Percentiles rank a stretch among this genome's conserved stretches.
Conservation (phyloP, 1,140 invertebrate genomes). For the Philopotamus ludificatus region DNA sequence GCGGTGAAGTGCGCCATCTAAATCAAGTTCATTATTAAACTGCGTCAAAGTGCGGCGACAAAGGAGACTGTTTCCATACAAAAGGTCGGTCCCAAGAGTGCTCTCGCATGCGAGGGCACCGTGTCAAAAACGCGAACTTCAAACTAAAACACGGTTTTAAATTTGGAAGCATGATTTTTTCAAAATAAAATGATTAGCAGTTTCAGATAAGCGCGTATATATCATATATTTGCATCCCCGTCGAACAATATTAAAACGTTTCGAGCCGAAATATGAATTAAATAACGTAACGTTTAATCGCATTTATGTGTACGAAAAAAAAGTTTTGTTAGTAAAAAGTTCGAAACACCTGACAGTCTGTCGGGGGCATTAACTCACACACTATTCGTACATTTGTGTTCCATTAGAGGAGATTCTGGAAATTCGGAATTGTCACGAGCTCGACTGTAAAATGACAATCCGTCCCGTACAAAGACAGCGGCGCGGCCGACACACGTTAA, state of each 20-base stretch:
- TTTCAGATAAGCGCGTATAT: no score
- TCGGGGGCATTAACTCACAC: background rate
- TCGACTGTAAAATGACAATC: constrained; percentile 2
- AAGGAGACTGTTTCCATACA: background rate
- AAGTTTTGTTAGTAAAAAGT: no score
- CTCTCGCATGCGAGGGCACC: background rate
- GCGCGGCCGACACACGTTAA: constrained; percentile 1
- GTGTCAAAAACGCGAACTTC: background rate
- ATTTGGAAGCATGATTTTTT: no score
- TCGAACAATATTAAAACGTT: background rate
- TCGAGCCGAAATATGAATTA: background rate
- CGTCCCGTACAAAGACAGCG: background rate
- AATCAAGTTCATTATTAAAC: constrained; percentile 9
- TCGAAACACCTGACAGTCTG: background rate
- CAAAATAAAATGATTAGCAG: no score
- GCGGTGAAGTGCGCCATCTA: background rate
- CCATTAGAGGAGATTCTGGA: background rate
- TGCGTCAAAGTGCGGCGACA: background rate
- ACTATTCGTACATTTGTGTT: background rate
- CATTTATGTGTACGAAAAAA: background rate
- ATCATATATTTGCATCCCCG: no score
- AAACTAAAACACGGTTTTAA: no score
- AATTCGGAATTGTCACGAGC: constrained; percentile 3
- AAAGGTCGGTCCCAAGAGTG: constrained; percentile 4
- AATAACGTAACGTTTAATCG: no score